phyloP scores from a whole-genome alignment of 2,888 invertebrate species.

The Tinea trinotella region DNA sequence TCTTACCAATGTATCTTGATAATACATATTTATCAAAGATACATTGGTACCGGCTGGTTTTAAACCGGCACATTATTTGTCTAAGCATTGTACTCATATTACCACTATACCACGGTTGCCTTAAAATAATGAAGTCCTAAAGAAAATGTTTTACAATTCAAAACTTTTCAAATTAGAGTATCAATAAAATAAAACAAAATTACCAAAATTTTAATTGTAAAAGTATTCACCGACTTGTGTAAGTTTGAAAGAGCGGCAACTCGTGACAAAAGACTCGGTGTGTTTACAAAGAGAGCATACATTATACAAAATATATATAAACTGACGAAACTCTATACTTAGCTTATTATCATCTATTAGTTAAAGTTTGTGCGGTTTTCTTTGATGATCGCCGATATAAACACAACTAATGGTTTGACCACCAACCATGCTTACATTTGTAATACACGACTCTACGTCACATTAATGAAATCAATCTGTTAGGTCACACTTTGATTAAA shows the following conservation, averaged over 20 bases:
- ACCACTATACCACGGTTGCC: too few relatives aligned
- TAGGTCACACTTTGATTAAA: slow-evolving; percentile 28
- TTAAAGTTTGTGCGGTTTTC: slow-evolving; percentile 38
- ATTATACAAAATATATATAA: slow-evolving; percentile 2
- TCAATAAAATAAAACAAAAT: background rate
- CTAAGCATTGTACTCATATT: too few relatives aligned
- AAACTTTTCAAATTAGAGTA: too few relatives aligned
- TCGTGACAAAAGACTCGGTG: slow-evolving; percentile 4
- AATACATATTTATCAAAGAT: too few relatives aligned
- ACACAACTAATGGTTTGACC: slow-evolving; percentile 34
- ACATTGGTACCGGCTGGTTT: too few relatives aligned
- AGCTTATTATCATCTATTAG: slow-evolving; percentile 64
- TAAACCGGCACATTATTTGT: too few relatives aligned
- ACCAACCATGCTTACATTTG: slow-evolving; percentile 12
- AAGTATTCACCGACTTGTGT: slow-evolving; percentile 27
- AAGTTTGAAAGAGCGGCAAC: background rate
- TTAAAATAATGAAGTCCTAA: too few relatives aligned
- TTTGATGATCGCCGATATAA: slow-evolving; percentile 60
- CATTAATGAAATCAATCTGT: slow-evolving; percentile 24
- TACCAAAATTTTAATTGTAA: slow-evolving; percentile 39
- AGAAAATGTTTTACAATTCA: too few relatives aligned
- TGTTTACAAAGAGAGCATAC: slow-evolving; percentile 1
- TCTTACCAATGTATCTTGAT: too few relatives aligned
- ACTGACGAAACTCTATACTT: slow-evolving; percentile 14
- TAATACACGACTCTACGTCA: background rate